Conservation (phyloP, 2,888 invertebrate species). For the Drosophila yooni region DNA sequence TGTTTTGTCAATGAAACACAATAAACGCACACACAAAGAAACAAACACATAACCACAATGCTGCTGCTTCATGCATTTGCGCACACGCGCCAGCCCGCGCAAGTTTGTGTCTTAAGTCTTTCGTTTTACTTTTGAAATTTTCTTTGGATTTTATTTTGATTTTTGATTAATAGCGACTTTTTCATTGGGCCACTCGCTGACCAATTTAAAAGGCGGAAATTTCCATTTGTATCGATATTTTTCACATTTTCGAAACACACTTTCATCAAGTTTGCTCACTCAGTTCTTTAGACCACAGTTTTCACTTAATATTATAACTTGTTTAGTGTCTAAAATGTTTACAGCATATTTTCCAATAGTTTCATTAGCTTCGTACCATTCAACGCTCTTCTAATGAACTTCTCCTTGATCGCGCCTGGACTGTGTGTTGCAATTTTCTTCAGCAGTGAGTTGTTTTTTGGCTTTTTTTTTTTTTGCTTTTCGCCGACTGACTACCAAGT, state of each 20-base stretch:
- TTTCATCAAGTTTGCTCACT: constrained; percentile 5
- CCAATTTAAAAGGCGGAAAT: constrained; percentile 45
- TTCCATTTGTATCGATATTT: constrained; percentile 7
- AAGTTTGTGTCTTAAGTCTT: constrained; percentile 79
- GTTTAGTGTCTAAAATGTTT: neutral
- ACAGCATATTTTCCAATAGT: constrained; percentile 5
- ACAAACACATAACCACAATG: constrained; percentile 33
- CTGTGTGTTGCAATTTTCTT: constrained; percentile 70
- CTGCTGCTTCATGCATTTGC: constrained; percentile 58
- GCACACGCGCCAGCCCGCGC: constrained; percentile 61
- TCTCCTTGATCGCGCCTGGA: constrained; percentile 54
- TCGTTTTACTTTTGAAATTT: constrained; percentile 43
- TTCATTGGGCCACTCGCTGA: constrained; percentile 11
- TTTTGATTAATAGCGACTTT: neutral
- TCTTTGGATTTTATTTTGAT: constrained; percentile 18
- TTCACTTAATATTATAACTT: neutral
- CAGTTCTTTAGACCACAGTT: constrained; percentile 8
- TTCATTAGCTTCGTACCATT: constrained; percentile 54
- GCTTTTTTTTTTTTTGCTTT: constrained; percentile 39
- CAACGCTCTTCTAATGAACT: constrained; percentile 63
- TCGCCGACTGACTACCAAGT: constrained; percentile 58
- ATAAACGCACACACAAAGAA: constrained; percentile 23
- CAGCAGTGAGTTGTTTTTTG: constrained; percentile 22
- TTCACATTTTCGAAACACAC: neutral
- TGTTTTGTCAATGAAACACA: constrained; percentile 48